Evolutionary conservation across 2,888 invertebrate genomes (phyloP).

Genomic region (Caenorhabditis uteleia): DNA sequence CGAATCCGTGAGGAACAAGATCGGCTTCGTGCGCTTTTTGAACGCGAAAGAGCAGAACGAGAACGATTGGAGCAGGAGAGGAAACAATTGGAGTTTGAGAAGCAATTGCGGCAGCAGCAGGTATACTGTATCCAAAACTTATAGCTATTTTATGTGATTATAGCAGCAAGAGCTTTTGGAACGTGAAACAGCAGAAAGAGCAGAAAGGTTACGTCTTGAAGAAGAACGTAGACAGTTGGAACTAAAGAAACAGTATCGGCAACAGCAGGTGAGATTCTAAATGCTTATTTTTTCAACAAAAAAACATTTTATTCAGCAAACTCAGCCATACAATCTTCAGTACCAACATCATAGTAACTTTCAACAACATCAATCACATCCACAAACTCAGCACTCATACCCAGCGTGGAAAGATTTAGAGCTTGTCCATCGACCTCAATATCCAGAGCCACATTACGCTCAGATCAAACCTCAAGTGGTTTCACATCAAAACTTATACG

Average conservation of each 20-base stretch:
- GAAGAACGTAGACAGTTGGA: slow-evolving; percentile 28
- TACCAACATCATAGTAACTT: slow-evolving; percentile 12
- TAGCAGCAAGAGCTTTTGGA: slow-evolving; percentile 42
- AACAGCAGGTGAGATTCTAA: no score
- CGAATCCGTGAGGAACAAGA: slow-evolving; percentile 47
- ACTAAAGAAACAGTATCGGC: slow-evolving; percentile 27
- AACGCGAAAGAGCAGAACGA: slow-evolving; percentile 52
- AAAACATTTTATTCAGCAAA: no score
- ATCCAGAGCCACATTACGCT: slow-evolving; percentile 41
- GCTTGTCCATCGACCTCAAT: slow-evolving; percentile 31
- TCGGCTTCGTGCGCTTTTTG: slow-evolving; percentile 48
- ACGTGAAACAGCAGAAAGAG: slow-evolving; percentile 34
- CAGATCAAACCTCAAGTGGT: slow-evolving; percentile 21
- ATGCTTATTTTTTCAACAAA: no score
- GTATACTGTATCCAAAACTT: slow-evolving; percentile 17
- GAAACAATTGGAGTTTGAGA: slow-evolving; percentile 40
- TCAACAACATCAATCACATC: slow-evolving; percentile 21
- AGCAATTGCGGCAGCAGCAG: slow-evolving; percentile 49
- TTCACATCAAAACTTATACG: slow-evolving; percentile 37
- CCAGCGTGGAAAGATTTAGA: slow-evolving; percentile 27
- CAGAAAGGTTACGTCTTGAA: slow-evolving; percentile 31
- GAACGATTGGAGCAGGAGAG: slow-evolving; percentile 47
- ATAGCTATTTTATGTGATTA: slow-evolving; percentile 1
- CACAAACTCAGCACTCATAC: slow-evolving; percentile 26
- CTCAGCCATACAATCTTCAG: slow-evolving; percentile 51